Conservation (phyloP, 2,113 vertebrate species). For the Corythornis cristatus region DNA sequence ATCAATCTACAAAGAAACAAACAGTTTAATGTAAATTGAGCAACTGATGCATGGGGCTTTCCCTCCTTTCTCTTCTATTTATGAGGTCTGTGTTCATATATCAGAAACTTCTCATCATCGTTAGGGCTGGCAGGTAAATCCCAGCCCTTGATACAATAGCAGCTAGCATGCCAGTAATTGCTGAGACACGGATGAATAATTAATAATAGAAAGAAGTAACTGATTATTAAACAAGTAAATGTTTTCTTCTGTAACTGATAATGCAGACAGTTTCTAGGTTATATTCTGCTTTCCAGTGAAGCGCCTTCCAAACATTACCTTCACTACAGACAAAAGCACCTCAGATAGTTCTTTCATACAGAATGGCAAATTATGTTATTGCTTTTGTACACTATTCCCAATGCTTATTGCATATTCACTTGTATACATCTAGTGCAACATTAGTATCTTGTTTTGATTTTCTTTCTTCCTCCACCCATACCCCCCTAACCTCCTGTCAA, state of each 20-base stretch:
- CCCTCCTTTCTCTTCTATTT: neutral
- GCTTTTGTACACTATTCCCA: constrained; percentile 67
- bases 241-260: constrained; percentile 63
- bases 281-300: constrained; percentile 38
- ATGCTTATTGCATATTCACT: constrained; percentile 70
- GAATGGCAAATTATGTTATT: constrained; percentile 73
- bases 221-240: constrained; percentile 68
- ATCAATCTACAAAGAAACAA: neutral
- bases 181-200: constrained; percentile 63
- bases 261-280: constrained; percentile 46
- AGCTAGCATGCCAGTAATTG: neutral
- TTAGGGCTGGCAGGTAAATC: constrained; percentile 32
- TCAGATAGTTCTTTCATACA: constrained; percentile 62
- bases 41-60: neutral
- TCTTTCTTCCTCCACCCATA: constrained; percentile 47
- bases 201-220: constrained; percentile 66
- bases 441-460: constrained; percentile 65
- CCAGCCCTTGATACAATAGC: neutral
- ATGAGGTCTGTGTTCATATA: neutral
- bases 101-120: neutral
- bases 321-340: constrained; percentile 38
- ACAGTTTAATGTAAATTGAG: neutral
- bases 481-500: constrained; percentile 54
- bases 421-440: constrained; percentile 61
- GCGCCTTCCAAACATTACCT: constrained; percentile 43